phyloP scores from a whole-genome alignment of 2,113 vertebrate genomes.

The Hippocampus comes region DNA sequence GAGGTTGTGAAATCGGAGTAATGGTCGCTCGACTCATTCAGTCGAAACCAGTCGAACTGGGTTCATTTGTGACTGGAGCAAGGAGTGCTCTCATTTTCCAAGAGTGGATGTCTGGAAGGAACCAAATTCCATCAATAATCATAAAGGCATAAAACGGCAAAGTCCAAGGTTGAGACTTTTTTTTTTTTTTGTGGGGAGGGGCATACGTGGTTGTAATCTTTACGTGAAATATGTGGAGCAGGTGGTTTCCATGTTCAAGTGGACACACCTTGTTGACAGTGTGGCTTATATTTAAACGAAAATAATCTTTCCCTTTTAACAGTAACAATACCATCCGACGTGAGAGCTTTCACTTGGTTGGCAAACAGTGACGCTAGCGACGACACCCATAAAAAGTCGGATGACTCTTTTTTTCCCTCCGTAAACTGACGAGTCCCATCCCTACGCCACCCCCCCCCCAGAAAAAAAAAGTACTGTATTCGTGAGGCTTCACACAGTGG shows the following conservation, averaged over 20 bases:
- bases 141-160: not conserved
- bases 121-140: not conserved
- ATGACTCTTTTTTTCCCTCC: too few relatives aligned
- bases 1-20: conserved; percentile 51
- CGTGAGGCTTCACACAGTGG: conserved; percentile 1
- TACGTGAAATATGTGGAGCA: conserved; percentile 23
- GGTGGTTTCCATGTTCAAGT: conserved; percentile 27
- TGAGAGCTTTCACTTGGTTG: not conserved
- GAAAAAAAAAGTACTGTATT: not conserved
- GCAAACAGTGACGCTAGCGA: not conserved
- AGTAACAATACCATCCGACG: not conserved
- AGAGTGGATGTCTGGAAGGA: conserved; percentile 7
- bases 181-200: not conserved
- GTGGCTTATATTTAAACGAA: conserved; percentile 30
- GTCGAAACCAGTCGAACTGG: conserved; percentile 59
- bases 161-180: not conserved
- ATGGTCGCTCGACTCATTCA: conserved; percentile 34
- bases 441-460: too few relatives aligned
- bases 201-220: conserved; percentile 4
- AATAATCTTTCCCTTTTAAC: conserved; percentile 10
- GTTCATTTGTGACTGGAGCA: conserved; percentile 26
- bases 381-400: not conserved
- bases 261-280: conserved; percentile 45
- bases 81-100: conserved; percentile 36
- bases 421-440: not conserved